Evolutionary conservation across 1,140 invertebrate species (phyloP), one percentile per base, ranked within the genome.

Genomic region (Bradynema listronoti): DNA sequence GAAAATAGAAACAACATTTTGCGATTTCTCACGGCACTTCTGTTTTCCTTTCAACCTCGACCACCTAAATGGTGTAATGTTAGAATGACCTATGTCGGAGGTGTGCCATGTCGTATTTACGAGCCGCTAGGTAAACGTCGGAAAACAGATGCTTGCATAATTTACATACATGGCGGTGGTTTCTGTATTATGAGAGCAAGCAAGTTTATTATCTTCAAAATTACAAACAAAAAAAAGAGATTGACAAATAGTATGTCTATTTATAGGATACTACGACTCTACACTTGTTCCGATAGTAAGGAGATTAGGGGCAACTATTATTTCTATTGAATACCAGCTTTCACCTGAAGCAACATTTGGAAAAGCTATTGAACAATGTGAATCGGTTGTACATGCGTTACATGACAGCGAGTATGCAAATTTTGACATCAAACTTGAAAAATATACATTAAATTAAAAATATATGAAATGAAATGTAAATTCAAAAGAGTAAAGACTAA

Each of bases 81-180:
- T 42, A 33, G 45, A 22, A 43, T 54, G 19, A 53, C 55, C 19
- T 52, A 24, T 11, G 71, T 74, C 49, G 67, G 53, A 43, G 72
- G 72, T n/a, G 69, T 75, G 25, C 51, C 45, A 25, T 78, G 75
- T 54, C 56, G 75, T 19, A 49, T 76, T 27, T 76, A 76, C 57
- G 4, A 60, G 6, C 73, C 73, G 9, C 11, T 56, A 16, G 58
- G 61, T n/a, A 30, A 54, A 33, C 46, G 16, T 33, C 52, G 56
- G 34, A 64, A 54, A 7, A 58, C 59, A 16, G 58, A 78, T 33
- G 61, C 55, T 16, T 56, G 50, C 14, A 36, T 76, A 24, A 49
- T 76, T n/a, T 76, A 72, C 45, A 78, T 76, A 32, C 73, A 76
- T 61, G 73, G 73, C 19, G 73, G 73, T 30, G 73, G 73, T 25